Conservation (phyloP, 2,797 vertebrate species). For the Anableps anableps region DNA sequence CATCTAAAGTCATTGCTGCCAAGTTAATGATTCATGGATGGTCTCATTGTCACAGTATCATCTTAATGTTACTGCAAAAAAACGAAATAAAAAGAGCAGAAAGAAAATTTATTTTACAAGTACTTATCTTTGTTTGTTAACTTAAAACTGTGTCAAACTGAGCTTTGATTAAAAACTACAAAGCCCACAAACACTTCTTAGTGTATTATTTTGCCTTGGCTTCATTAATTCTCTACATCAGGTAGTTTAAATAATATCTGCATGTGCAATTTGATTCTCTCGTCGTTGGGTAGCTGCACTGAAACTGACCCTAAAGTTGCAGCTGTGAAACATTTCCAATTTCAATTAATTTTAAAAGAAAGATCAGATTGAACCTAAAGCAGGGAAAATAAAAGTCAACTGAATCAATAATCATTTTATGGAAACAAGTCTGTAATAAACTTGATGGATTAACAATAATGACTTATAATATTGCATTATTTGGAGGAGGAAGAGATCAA, state of each 20-base stretch:
- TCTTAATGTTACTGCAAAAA: conserved; percentile 9
- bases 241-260: not conserved
- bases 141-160: not conserved
- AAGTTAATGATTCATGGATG: conserved; percentile 57
- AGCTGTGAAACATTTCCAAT: not conserved
- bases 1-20: conserved; percentile 55
- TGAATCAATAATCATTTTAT: too few relatives aligned
- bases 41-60: conserved; percentile 33
- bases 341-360: not conserved
- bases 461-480: too few relatives aligned
- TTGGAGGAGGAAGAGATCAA: too few relatives aligned
- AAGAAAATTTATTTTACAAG: not conserved
- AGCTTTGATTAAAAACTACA: not conserved
- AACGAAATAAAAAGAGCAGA: not conserved
- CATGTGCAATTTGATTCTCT: not conserved
- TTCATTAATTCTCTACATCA: not conserved
- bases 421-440: too few relatives aligned
- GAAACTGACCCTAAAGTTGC: not conserved
- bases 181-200: not conserved
- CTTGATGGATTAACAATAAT: too few relatives aligned
- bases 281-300: not conserved
- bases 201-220: not conserved
- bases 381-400: too few relatives aligned
- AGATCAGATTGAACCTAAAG: not conserved
- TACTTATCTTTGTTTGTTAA: not conserved